Conservation (phyloP, 2,113 vertebrate species). For the Pseudois nayaur region DNA sequence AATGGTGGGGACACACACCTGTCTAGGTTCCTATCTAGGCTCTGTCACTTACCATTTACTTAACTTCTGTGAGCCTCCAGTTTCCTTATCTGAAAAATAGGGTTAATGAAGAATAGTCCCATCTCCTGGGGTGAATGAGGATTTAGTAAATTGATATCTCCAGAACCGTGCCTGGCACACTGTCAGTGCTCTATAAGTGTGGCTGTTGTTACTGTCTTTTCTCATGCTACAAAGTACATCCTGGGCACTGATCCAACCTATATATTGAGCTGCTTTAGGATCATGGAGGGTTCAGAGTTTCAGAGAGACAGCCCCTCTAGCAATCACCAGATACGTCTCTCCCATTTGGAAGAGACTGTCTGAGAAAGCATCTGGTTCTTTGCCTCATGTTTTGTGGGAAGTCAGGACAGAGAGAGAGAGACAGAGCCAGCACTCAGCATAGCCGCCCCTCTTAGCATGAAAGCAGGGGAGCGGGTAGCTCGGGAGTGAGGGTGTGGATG, state of each 20-base stretch:
- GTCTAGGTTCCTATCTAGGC: neutral
- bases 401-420: neutral
- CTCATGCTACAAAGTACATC: neutral
- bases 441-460: neutral
- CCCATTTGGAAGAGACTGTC: neutral
- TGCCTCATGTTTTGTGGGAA: neutral
- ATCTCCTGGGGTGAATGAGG: neutral
- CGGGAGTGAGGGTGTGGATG: fast-evolving
- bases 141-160: neutral
- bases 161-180: neutral
- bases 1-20: neutral
- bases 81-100: neutral
- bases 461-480: neutral
- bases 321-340: neutral
- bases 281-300: neutral
- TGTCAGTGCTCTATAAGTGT: neutral
- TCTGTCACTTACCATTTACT: neutral
- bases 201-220: neutral
- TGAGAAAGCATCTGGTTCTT: neutral
- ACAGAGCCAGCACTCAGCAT: neutral
- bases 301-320: neutral
- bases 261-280: neutral
- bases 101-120: too few relatives aligned
- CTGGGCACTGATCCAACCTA: neutral
- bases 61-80: neutral